Conservation (phyloP, 2,797 vertebrate species). For the Helostoma temminkii region DNA sequence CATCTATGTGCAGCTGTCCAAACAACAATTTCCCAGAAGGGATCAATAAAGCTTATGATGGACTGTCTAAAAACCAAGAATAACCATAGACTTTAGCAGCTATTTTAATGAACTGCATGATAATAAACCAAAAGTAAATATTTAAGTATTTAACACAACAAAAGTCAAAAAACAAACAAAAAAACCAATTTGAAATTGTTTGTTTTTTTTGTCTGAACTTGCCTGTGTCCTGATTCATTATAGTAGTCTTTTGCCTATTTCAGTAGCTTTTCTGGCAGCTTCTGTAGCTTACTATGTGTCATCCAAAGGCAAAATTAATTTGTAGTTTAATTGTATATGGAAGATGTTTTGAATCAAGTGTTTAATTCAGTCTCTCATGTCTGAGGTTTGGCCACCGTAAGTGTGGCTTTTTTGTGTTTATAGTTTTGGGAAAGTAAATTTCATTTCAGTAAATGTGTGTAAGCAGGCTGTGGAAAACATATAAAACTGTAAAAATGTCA, state of each 20-base stretch:
- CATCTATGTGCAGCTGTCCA: too few relatives aligned
- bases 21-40: too few relatives aligned
- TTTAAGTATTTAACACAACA: neutral
- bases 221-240: conserved; percentile 1
- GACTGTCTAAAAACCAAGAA: too few relatives aligned
- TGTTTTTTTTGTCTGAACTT: neutral
- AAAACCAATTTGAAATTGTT: too few relatives aligned
- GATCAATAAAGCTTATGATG: too few relatives aligned
- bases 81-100: too few relatives aligned
- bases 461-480: conserved; percentile 37
- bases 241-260: conserved; percentile 2
- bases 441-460: conserved; percentile 56
- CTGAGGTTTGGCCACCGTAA: conserved; percentile 67
- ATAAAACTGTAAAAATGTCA: conserved; percentile 30
- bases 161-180: too few relatives aligned
- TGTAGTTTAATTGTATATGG: conserved; percentile 47
- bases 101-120: too few relatives aligned
- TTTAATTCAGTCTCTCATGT: conserved; percentile 61
- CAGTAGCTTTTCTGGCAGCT: conserved; percentile 9
- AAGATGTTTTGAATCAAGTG: conserved; percentile 64
- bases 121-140: neutral
- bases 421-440: conserved; percentile 64
- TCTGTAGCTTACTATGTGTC: neutral
- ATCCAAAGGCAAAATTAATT: conserved; percentile 28
- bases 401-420: conserved; percentile 57